Percentiles rank a stretch among this genome's conserved stretches.
Conservation (phyloP, 30 jellyfish, hydroid and myxozoan genomes). For the Hydractinia echinata region DNA sequence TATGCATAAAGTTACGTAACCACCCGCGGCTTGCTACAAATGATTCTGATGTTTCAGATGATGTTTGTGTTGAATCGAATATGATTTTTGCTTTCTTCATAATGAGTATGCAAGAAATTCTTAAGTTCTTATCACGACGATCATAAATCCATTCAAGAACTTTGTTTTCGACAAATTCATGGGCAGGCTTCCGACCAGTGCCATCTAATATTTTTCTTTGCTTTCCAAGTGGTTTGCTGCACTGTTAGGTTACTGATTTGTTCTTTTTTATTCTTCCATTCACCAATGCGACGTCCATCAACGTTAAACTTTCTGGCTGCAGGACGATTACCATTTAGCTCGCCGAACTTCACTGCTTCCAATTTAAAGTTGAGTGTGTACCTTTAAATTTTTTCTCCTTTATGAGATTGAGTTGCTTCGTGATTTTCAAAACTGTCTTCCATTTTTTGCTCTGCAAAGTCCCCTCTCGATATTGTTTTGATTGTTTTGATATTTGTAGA, state of each 20-base stretch:
- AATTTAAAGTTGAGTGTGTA: conserved; percentile 28
- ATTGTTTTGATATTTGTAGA: neutral
- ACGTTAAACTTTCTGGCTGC: conserved; percentile 30
- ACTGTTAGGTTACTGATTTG: conserved; percentile 17
- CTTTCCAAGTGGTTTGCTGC: conserved; percentile 14
- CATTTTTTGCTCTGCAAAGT: neutral
- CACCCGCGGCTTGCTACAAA: too few species aligned
- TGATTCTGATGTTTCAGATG: too few species aligned
- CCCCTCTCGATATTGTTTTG: neutral
- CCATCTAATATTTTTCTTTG: conserved; percentile 3
- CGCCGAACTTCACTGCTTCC: conserved; percentile 27
- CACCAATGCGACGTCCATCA: conserved; percentile 21
- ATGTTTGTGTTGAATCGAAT: too few species aligned
- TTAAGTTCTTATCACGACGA: neutral
- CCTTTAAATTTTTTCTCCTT: conserved; percentile 18
- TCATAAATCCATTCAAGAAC: neutral
- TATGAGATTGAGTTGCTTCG: conserved; percentile 35
- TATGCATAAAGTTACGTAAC: too few species aligned
- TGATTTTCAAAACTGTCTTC: conserved; percentile 3
- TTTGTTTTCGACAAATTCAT: neutral
- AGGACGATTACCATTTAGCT: conserved; percentile 19
- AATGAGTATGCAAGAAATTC: conserved; percentile 4
- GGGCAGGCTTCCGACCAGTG: conserved; percentile 25
- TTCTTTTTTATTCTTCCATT: conserved; percentile 22
- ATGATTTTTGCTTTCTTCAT: neutral